Evolutionary conservation across 1,140 invertebrate genomes (phyloP), one percentile per base, ranked within the genome.

Genomic region (Delia radicum): DNA sequence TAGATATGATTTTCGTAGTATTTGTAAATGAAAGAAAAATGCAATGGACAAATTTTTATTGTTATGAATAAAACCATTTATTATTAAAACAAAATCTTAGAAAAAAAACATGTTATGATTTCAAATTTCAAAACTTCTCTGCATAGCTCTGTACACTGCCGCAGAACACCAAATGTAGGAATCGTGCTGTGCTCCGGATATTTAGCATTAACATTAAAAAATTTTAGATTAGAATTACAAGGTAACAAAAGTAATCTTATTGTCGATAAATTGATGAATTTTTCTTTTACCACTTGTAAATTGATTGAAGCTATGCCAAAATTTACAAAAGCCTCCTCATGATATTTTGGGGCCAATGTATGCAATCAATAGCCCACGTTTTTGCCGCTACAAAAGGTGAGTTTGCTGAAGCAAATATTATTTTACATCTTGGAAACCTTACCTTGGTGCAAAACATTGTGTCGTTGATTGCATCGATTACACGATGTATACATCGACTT

Each of bases 261-360:
- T 63, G 7, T 2, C 2, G 10, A 4, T 63, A 13, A 1, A 18
- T 61, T 27, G 5, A n/a, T 7, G 26, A 63, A 63, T 12, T 13
- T 27, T 27, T 10, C 12, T 4, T 5, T 3, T 63, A 63, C 24
- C 61, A 63, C 28, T 63, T 63, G 61, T 12, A 63, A 24, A 28
- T 63, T 63, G 10, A 63, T 63, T 28, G 61, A 63, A 63, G 10
- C 61, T 26, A 28, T 28, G 21, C n/a, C n/a, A 15, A 28, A 26
- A 28, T 63, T 63, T 27, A 63, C 61, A 63, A 28, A 63, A 63
- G 61, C 61, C 61, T 63, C 61, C 27, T 63, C 61, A 63, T 63
- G 61, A 27, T 1, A 13, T 8, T 63, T 63, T 28, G 61, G 61
- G 27, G 24, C 61, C 24, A 63, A 63, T 63, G 61, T 26, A 26